Conservation (phyloP, 2,113 vertebrate genomes). For the Puntigrus tetrazona region DNA sequence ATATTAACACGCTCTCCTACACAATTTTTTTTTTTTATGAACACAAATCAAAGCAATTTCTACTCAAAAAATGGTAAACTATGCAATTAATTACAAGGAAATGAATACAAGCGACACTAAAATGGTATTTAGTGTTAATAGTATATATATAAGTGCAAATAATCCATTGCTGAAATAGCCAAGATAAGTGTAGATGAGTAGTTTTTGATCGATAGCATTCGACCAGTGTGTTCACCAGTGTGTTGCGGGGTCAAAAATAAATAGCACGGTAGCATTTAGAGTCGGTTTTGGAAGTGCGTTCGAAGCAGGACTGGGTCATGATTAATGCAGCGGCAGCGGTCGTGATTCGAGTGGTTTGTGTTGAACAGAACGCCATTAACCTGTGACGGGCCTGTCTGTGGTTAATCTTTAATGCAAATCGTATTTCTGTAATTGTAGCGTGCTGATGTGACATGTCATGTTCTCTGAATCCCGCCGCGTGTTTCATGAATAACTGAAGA, state of each 20-base stretch:
- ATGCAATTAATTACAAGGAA: not conserved
- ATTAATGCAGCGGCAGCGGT: not conserved
- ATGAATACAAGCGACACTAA: no score
- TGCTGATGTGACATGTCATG: conserved; percentile 13
- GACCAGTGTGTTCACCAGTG: not conserved
- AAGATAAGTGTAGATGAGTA: not conserved
- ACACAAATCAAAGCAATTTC: not conserved
- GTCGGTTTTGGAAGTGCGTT: not conserved
- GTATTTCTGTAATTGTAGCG: conserved; percentile 10
- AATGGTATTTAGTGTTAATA: no score
- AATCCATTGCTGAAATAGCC: not conserved
- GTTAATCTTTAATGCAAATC: conserved; percentile 28
- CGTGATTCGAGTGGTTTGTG: not conserved
- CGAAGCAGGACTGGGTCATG: not conserved
- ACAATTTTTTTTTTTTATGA: not conserved
- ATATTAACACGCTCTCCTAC: no score
- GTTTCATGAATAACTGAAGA: conserved; percentile 31
- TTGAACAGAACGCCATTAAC: not conserved
- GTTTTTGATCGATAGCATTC: not conserved
- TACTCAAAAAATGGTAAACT: not conserved
- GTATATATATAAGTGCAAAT: not conserved
- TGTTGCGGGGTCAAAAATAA: not conserved
- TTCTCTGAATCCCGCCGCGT: not conserved
- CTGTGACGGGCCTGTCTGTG: not conserved
- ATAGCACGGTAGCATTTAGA: not conserved